Percentiles rank a stretch among this genome's conserved stretches.
These are phyloP conservation scores for Cyrtodaria siliqua DNA, from an alignment of 2,888 invertebrate genomes.

Conservation along the genomic window DNA sequence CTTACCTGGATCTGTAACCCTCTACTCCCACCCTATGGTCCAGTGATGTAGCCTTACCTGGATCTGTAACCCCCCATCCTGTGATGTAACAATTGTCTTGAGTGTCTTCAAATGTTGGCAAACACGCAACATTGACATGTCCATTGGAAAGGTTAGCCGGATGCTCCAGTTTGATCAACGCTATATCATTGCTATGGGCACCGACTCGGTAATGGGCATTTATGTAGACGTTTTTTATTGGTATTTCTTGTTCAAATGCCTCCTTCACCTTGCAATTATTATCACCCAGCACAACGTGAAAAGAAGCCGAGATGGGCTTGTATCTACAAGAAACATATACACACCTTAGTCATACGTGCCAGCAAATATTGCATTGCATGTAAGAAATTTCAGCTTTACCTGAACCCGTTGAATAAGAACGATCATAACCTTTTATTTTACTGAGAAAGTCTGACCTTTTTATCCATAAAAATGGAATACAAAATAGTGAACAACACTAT, in stretches of 20 bases:
- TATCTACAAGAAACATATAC: conserved; percentile 21
- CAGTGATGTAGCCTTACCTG: conserved; percentile 52
- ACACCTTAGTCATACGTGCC: too few relatives aligned
- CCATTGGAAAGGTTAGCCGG: conserved; percentile 27
- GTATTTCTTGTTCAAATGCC: conserved; percentile 42
- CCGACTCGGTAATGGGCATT: conserved; percentile 49
- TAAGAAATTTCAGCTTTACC: too few relatives aligned
- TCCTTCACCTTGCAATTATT: conserved; percentile 39
- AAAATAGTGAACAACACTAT: too few relatives aligned
- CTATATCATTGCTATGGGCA: conserved; percentile 66
- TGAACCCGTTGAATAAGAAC: too few relatives aligned
- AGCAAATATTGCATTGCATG: too few relatives aligned
- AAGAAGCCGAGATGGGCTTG: conserved; percentile 28
- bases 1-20: conserved; percentile 37
- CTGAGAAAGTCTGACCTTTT: too few relatives aligned
- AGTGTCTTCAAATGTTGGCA: conserved; percentile 44
- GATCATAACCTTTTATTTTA: too few relatives aligned
- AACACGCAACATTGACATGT: conserved; percentile 54
- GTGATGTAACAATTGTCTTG: conserved; percentile 64
- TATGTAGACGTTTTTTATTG: conserved; percentile 38
- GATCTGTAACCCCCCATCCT: conserved; percentile 66
- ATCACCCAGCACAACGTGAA: conserved; percentile 60
- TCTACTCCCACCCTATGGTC: conserved; percentile 70
- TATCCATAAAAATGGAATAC: too few relatives aligned
- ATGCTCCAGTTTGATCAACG: conserved; percentile 58